Evolutionary conservation across 2,888 invertebrate species (phyloP).

Genomic region (Venusia cambrica): DNA sequence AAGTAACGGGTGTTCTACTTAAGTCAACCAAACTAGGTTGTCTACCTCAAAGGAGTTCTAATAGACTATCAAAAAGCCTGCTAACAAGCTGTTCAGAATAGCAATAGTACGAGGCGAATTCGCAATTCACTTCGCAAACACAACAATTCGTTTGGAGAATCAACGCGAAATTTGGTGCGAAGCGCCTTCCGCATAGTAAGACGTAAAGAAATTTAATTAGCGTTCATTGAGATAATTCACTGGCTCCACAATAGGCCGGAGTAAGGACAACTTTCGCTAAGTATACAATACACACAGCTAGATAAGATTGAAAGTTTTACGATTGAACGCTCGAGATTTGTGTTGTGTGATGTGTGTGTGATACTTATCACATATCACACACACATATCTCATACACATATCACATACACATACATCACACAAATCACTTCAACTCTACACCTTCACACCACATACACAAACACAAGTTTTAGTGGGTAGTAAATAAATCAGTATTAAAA

Average conservation of each 20-base stretch:
- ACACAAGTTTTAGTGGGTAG: too few relatives aligned
- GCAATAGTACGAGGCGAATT: slow-evolving; percentile 27
- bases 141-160: slow-evolving; percentile 54
- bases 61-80: slow-evolving; percentile 3
- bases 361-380: too few relatives aligned
- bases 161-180: slow-evolving; percentile 47
- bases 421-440: too few relatives aligned
- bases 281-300: slow-evolving; percentile 37
- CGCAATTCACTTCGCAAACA: slow-evolving; percentile 48
- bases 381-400: too few relatives aligned
- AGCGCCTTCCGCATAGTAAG: slow-evolving; percentile 54
- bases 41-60: too few relatives aligned
- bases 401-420: too few relatives aligned
- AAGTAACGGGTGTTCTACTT: too few relatives aligned
- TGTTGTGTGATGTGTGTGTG: too few relatives aligned
- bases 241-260: slow-evolving; percentile 57
- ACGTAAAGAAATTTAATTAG: slow-evolving; percentile 71
- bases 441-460: too few relatives aligned
- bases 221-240: slow-evolving; percentile 69
- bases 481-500: too few relatives aligned
- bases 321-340: too few relatives aligned
- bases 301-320: slow-evolving; percentile 10
- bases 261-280: slow-evolving; percentile 58
- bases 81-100: slow-evolving; percentile 6
- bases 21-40: too few relatives aligned